phyloP scores from a whole-genome alignment of 2,888 invertebrate genomes.

The Argyresthia albistria region DNA sequence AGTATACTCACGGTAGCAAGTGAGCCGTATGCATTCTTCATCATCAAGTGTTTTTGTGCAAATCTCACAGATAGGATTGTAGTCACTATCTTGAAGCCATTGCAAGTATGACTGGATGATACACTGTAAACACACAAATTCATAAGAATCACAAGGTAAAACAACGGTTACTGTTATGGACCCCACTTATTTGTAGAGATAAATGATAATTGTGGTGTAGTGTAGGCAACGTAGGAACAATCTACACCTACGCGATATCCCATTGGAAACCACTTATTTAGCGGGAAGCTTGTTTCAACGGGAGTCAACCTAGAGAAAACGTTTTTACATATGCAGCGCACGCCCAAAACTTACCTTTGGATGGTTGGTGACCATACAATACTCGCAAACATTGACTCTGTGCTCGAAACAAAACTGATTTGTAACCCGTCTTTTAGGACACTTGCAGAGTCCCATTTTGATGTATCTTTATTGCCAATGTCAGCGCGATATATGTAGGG shows the following conservation, averaged over 20 bases:
- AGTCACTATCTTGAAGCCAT: slow-evolving; percentile 99
- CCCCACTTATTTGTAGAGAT: too few species aligned
- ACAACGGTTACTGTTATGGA: too few species aligned
- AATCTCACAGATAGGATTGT: slow-evolving; percentile 92
- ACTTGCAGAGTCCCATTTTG: slow-evolving; percentile 95
- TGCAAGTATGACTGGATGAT: slow-evolving; percentile 98
- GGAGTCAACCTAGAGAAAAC: too few species aligned
- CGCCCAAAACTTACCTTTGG: slow-evolving; percentile 81
- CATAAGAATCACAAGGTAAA: neutral
- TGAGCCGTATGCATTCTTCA: slow-evolving; percentile 89
- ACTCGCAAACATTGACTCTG: slow-evolving; percentile 98
- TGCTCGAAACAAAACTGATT: slow-evolving; percentile 99
- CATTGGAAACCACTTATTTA: too few species aligned
- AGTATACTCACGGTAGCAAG: slow-evolving; percentile 89
- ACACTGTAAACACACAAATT: slow-evolving; percentile 78
- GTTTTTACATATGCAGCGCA: too few species aligned
- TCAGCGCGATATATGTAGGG: neutral
- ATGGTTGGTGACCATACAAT: slow-evolving; percentile 97
- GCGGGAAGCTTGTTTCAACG: too few species aligned
- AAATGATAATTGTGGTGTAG: too few species aligned
- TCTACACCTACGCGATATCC: too few species aligned
- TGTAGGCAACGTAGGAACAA: too few species aligned
- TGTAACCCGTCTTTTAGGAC: slow-evolving; percentile 96
- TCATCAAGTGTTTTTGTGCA: slow-evolving; percentile 86
- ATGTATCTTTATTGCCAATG: neutral